These are phyloP conservation scores for Idaea straminata DNA, from an alignment of 2,888 invertebrate genomes.

Conservation along the genomic window DNA sequence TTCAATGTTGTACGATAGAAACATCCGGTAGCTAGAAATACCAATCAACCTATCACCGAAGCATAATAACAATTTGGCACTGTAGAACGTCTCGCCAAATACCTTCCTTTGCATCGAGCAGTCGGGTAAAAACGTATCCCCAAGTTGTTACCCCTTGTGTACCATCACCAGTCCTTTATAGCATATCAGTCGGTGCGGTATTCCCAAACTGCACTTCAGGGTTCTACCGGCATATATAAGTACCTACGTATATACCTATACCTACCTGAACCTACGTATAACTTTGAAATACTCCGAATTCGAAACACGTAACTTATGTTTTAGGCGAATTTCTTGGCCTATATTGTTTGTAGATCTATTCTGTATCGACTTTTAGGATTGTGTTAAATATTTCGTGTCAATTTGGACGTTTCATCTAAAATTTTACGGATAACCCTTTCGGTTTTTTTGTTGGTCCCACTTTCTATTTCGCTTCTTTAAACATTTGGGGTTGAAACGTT, in stretches of 20 bases:
- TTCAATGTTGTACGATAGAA: background rate
- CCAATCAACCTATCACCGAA: background rate
- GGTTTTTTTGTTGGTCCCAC: slow-evolving; percentile 4
- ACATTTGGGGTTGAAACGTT: background rate
- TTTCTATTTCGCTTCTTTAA: background rate
- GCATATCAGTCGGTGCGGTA: slow-evolving; percentile 78
- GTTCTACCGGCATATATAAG: slow-evolving; percentile 54
- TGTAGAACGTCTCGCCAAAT: slow-evolving; percentile 29
- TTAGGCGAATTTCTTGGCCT: slow-evolving; percentile 50
- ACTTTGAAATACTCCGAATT: slow-evolving; percentile 40
- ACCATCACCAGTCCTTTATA: slow-evolving; percentile 61
- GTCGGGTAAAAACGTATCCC: slow-evolving; percentile 26
- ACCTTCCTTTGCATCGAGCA: too few species aligned
- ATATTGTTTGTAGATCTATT: slow-evolving; percentile 37
- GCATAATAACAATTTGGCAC: slow-evolving; percentile 6
- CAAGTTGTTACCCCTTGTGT: slow-evolving; percentile 31
- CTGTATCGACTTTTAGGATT: slow-evolving; percentile 11
- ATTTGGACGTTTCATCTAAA: slow-evolving; percentile 3
- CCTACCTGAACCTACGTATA: slow-evolving; percentile 11
- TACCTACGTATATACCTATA: slow-evolving; percentile 21
- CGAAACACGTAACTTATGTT: slow-evolving; percentile 62
- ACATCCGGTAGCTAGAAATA: background rate
- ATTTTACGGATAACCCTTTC: slow-evolving; percentile 11
- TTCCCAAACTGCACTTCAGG: slow-evolving; percentile 80
- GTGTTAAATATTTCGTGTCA: slow-evolving; percentile 16